Percentiles rank a stretch among this genome's conserved stretches.
phyloP scores from a whole-genome alignment of 2,888 invertebrate species.

The Stenodera caucasica region DNA sequence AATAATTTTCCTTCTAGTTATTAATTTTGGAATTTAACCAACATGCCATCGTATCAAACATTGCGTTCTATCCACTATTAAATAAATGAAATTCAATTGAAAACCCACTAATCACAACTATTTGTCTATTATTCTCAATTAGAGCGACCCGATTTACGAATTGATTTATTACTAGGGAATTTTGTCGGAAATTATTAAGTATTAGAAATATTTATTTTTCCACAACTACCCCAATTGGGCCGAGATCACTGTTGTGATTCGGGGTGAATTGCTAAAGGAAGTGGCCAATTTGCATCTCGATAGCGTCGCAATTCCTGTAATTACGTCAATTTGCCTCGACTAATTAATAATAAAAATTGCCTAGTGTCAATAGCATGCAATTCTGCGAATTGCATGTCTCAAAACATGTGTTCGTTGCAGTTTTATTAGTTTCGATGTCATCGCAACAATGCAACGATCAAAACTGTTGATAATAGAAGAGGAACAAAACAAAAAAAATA shows the following conservation, averaged over 20 bases:
- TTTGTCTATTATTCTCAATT: background rate
- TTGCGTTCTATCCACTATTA: background rate
- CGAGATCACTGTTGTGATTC: too few species aligned
- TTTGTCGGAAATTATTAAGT: constrained; percentile 37
- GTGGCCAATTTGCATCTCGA: constrained; percentile 2
- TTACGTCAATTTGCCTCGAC: constrained; percentile 19
- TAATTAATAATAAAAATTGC: constrained; percentile 24
- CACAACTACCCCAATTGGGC: too few species aligned
- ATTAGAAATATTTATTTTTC: too few species aligned
- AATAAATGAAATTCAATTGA: constrained; percentile 1
- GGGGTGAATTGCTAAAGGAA: constrained; percentile 4
- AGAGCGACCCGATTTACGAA: background rate
- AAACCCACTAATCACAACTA: background rate
- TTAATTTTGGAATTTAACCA: background rate
- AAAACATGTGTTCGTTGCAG: constrained; percentile 16
- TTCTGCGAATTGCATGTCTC: constrained; percentile 32
- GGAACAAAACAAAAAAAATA: background rate
- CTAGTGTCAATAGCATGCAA: constrained; percentile 26
- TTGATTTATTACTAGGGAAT: constrained; percentile 10
- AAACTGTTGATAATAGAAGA: background rate
- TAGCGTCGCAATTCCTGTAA: constrained; percentile 19
- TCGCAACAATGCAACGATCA: background rate
- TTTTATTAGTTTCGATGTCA: constrained; percentile 2
- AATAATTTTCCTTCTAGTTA: constrained; percentile 1
- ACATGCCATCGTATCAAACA: background rate